phyloP scores from a whole-genome alignment of 2,888 invertebrate species.

The Venusia cambrica region DNA sequence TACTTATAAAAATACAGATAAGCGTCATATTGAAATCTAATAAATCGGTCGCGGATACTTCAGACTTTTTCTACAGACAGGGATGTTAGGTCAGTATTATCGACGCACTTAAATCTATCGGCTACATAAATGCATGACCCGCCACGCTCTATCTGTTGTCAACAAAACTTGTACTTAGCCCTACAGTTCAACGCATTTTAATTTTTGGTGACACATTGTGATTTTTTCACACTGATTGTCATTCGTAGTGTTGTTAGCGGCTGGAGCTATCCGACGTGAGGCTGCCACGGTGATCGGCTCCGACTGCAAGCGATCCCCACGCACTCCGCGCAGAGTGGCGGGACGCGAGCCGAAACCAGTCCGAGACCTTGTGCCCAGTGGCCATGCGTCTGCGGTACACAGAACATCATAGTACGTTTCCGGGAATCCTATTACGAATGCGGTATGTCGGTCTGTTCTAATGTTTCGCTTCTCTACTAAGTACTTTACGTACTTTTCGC shows the following conservation, averaged over 20 bases:
- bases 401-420: slow-evolving; percentile 1
- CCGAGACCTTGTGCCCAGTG: slow-evolving; percentile 9
- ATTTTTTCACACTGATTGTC: too few relatives aligned
- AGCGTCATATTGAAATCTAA: slow-evolving; percentile 8
- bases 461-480: slow-evolving; percentile 12
- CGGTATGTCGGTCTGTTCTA: slow-evolving; percentile 8
- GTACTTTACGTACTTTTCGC: slow-evolving; percentile 8
- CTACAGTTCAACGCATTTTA: too few relatives aligned
- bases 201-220: too few relatives aligned
- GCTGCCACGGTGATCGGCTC: neutral
- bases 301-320: slow-evolving; percentile 7
- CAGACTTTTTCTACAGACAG: slow-evolving; percentile 9
- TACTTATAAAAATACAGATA: slow-evolving; percentile 9
- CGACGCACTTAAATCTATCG: too few relatives aligned
- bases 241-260: neutral
- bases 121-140: too few relatives aligned
- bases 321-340: slow-evolving; percentile 13
- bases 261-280: neutral
- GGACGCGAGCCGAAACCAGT: slow-evolving; percentile 17
- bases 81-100: too few relatives aligned
- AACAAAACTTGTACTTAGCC: too few relatives aligned
- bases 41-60: slow-evolving; percentile 14
- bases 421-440: slow-evolving; percentile 15
- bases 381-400: slow-evolving; percentile 11
- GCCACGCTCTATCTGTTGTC: too few relatives aligned